Conservation (phyloP, 2,888 invertebrate genomes). For the Portevinia maculata region DNA sequence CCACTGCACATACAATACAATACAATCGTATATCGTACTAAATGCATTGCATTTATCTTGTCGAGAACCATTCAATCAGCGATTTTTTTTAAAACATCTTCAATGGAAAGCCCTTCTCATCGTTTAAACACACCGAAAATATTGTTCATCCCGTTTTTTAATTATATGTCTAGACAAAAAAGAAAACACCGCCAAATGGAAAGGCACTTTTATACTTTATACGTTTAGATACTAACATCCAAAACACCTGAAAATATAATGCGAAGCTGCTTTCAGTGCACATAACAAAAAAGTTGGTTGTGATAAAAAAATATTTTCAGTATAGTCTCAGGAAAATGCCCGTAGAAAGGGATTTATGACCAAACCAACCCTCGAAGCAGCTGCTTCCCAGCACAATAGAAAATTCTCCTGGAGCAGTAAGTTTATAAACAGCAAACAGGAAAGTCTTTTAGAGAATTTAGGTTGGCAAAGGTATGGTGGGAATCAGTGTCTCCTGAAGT, state of each 20-base stretch:
- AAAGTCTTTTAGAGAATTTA: constrained; percentile 20
- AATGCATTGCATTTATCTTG: too few relatives aligned
- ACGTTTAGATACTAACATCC: not conserved
- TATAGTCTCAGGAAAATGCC: constrained; percentile 3
- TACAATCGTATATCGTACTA: too few relatives aligned
- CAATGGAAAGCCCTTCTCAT: not conserved
- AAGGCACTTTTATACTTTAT: not conserved
- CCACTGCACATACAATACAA: too few relatives aligned
- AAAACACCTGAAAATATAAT: not conserved
- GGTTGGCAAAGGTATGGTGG: constrained; percentile 29
- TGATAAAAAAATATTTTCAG: constrained; percentile 7
- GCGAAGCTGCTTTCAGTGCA: not conserved
- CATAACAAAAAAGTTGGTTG: not conserved
- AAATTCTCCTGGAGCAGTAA: too few relatives aligned
- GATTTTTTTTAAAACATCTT: not conserved
- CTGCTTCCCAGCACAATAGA: constrained; percentile 8
- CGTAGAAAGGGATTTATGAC: constrained; percentile 2
- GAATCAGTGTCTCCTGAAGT: constrained; percentile 14
- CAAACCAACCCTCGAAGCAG: constrained; percentile 16
- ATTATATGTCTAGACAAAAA: constrained; percentile 31
- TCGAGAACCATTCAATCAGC: too few relatives aligned
- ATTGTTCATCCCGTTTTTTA: constrained; percentile 23
- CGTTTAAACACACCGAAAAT: not conserved
- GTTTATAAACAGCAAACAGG: constrained; percentile 30
- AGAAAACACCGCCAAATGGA: not conserved